phyloP scores from a whole-genome alignment of 2,113 vertebrate genomes.

The Tautogolabrus adspersus region DNA sequence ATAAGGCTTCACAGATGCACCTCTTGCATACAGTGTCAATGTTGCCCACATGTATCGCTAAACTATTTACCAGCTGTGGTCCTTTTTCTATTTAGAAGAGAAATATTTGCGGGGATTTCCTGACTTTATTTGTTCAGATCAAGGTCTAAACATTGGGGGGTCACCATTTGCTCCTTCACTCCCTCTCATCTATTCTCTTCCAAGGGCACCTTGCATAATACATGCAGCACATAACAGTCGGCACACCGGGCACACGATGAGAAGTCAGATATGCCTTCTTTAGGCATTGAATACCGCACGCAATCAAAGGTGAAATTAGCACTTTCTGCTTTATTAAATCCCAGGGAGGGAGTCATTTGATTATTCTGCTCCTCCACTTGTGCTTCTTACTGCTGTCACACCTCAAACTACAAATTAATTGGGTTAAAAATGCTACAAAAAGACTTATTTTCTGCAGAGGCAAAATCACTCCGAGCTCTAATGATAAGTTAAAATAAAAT shows the following conservation, averaged over 20 bases:
- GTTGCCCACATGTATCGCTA: background rate
- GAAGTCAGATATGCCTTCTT: conserved; percentile 68
- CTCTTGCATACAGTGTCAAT: conserved; percentile 30
- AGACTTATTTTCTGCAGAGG: conserved; percentile 49
- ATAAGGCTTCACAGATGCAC: conserved; percentile 5
- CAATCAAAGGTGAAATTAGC: conserved; percentile 79
- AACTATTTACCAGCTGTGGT: conserved; percentile 24
- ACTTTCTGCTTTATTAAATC: conserved; percentile 77
- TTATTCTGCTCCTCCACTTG: conserved; percentile 69
- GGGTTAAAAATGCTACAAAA: conserved; percentile 65
- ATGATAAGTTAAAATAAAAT: conserved; percentile 13
- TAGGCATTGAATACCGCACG: conserved; percentile 67
- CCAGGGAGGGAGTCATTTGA: conserved; percentile 68
- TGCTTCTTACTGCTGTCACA: conserved; percentile 72
- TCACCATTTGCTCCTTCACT: conserved; percentile 19
- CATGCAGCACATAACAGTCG: conserved; percentile 49
- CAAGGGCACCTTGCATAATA: conserved; percentile 17
- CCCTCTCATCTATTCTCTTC: conserved; percentile 28
- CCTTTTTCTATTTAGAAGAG: conserved; percentile 14
- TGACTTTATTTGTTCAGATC: conserved; percentile 38
- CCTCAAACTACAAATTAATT: conserved; percentile 77
- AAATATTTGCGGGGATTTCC: conserved; percentile 22
- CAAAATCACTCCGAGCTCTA: conserved; percentile 3
- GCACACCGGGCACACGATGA: conserved; percentile 55
- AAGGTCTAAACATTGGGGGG: conserved; percentile 27